Evolutionary conservation across 2,113 vertebrate species (phyloP).

Genomic region (Osmerus eperlanus): DNA sequence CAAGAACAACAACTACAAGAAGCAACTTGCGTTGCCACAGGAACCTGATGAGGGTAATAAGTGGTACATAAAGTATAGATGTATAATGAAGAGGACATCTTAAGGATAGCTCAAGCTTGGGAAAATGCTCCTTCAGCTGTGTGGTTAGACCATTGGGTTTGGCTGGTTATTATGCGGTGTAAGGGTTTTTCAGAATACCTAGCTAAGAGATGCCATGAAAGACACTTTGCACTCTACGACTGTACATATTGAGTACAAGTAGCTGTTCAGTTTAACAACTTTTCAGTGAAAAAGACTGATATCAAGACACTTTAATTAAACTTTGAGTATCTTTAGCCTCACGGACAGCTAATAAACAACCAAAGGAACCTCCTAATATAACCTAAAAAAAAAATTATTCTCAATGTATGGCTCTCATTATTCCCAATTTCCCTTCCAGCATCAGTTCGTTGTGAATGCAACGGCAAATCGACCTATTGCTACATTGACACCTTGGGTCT

Average conservation of each 20-base stretch:
- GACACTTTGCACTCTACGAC: background rate
- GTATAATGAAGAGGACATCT: background rate
- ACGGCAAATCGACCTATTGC: conserved; percentile 78
- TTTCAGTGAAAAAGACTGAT: too few relatives aligned
- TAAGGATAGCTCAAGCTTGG: background rate
- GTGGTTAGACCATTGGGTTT: background rate
- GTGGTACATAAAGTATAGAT: background rate
- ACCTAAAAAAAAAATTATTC: too few relatives aligned
- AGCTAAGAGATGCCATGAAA: background rate
- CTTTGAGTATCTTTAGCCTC: too few relatives aligned
- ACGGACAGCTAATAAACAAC: too few relatives aligned
- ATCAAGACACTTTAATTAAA: too few relatives aligned
- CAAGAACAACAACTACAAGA: conserved; percentile 3
- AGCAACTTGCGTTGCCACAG: conserved; percentile 11
- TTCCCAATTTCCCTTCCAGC: conserved; percentile 18
- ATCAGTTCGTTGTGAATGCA: conserved; percentile 71
- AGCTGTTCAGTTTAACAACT: too few relatives aligned
- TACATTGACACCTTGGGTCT: conserved; percentile 72
- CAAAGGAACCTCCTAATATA: too few relatives aligned
- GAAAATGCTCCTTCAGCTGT: background rate
- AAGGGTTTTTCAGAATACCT: background rate
- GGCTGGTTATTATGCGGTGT: background rate
- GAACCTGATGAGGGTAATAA: background rate
- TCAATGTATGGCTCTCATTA: too few relatives aligned
- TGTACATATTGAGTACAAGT: too few relatives aligned